phyloP scores from a whole-genome alignment of 2,888 invertebrate species.

The Pasiphila rectangulata region DNA sequence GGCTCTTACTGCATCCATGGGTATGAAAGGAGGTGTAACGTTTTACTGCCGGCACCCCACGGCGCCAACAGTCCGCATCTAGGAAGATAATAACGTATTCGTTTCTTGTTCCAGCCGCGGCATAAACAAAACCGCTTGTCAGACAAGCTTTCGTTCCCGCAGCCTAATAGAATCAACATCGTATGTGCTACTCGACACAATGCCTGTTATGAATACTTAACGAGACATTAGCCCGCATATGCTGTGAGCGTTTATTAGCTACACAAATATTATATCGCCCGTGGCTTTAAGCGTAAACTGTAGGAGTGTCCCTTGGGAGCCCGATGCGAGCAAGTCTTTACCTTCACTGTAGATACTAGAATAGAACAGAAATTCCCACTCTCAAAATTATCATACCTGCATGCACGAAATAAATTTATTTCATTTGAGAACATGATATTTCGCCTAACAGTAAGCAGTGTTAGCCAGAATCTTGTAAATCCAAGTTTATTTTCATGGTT shows the following conservation, averaged over 20 bases:
- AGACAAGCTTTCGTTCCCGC: constrained; percentile 65
- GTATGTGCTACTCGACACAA: constrained; percentile 62
- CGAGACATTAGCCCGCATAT: constrained; percentile 67
- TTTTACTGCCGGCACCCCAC: no score
- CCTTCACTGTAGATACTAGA: neutral
- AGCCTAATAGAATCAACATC: constrained; percentile 67
- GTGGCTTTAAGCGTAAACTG: constrained; percentile 41
- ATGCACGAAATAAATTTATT: neutral
- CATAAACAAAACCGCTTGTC: constrained; percentile 48
- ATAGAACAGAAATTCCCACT: neutral
- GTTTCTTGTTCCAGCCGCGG: constrained; percentile 38
- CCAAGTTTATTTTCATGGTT: no score
- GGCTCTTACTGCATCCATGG: no score
- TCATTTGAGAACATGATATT: no score
- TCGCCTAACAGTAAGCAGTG: no score
- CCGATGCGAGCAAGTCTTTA: neutral
- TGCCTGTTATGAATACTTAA: constrained; percentile 71
- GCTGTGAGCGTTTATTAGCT: constrained; percentile 63
- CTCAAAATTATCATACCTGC: neutral
- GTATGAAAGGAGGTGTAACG: no score
- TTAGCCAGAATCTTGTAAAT: no score
- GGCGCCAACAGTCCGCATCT: no score
- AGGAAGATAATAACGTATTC: constrained; percentile 37
- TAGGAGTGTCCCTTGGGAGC: constrained; percentile 29
- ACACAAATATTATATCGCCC: constrained; percentile 56